Evolutionary conservation across 2,797 vertebrate species (phyloP).

Genomic region (Crypturellus tataupa): DNA sequence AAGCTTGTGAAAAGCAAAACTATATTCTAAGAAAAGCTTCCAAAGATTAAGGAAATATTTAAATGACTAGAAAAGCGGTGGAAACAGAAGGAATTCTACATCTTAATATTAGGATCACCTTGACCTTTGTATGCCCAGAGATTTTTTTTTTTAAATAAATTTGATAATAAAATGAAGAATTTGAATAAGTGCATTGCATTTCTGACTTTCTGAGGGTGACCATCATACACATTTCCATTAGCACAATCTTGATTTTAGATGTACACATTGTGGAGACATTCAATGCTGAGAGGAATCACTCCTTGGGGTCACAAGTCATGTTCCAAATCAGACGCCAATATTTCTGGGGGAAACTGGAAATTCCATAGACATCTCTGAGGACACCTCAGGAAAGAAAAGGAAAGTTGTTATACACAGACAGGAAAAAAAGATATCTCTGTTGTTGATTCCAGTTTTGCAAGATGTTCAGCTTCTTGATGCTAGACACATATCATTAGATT

Average conservation of each 20-base stretch:
- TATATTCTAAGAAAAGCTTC: background rate
- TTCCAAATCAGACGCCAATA: background rate
- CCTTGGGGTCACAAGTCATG: background rate
- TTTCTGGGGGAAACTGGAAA: background rate
- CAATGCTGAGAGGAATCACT: background rate
- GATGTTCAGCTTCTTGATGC: background rate
- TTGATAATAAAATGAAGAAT: background rate
- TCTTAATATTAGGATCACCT: background rate
- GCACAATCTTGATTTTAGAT: background rate
- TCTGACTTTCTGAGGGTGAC: background rate
- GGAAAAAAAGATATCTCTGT: background rate
- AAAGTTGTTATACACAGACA: background rate
- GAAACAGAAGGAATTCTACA: background rate
- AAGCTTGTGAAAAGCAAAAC: background rate
- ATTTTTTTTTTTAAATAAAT: background rate
- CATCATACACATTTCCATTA: background rate
- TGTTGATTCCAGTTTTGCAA: background rate
- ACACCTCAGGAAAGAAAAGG: background rate
- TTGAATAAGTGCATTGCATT: background rate
- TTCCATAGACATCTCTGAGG: background rate
- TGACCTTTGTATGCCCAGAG: background rate
- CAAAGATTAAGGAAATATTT: background rate
- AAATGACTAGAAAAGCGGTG: background rate
- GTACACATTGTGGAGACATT: background rate
- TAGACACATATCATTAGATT: background rate